A percentile compares a stretch with the other conserved stretches of the same genome.
These are phyloP conservation scores for Nothoprocta perdicaria DNA, from an alignment of 2,113 vertebrate species.

Conservation along the genomic window DNA sequence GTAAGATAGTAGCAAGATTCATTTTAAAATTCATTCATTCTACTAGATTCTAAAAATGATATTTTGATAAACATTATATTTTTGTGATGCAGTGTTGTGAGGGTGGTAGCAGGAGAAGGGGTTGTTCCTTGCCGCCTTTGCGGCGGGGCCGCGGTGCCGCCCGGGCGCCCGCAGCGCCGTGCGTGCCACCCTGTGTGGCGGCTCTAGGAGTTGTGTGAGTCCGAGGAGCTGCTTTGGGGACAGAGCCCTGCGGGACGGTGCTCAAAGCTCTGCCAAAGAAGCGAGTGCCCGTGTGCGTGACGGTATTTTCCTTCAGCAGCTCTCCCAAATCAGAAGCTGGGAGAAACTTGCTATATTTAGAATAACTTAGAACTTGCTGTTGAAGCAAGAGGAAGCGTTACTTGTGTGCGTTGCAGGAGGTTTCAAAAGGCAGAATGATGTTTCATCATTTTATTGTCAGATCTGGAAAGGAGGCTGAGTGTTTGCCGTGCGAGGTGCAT, in stretches of 20 bases:
- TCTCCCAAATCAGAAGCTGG: conserved; percentile 42
- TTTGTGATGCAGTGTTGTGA: too few relatives aligned
- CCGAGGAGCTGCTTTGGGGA: not conserved
- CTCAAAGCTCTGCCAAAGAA: not conserved
- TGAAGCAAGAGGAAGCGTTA: conserved; percentile 58
- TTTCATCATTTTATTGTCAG: conserved; percentile 74
- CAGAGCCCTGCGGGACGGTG: not conserved
- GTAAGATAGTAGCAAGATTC: not conserved
- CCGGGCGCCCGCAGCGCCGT: not conserved
- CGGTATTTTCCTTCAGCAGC: not conserved
- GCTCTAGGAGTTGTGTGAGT: too few relatives aligned
- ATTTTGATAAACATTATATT: not conserved
- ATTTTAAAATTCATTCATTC: too few relatives aligned
- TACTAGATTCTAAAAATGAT: not conserved
- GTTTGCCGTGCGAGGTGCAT: conserved; percentile 58
- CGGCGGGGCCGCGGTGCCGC: not conserved
- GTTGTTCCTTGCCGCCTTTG: not conserved
- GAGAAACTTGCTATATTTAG: conserved; percentile 61
- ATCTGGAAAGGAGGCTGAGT: conserved; percentile 72
- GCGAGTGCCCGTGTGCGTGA: not conserved
- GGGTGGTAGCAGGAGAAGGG: not conserved
- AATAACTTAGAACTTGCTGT: conserved; percentile 31
- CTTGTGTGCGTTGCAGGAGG: conserved; percentile 36
- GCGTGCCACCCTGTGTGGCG: too few relatives aligned
- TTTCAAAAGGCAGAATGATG: conserved; percentile 66